Conservation (phyloP, 2,113 vertebrate species). For the Lanius collurio region DNA sequence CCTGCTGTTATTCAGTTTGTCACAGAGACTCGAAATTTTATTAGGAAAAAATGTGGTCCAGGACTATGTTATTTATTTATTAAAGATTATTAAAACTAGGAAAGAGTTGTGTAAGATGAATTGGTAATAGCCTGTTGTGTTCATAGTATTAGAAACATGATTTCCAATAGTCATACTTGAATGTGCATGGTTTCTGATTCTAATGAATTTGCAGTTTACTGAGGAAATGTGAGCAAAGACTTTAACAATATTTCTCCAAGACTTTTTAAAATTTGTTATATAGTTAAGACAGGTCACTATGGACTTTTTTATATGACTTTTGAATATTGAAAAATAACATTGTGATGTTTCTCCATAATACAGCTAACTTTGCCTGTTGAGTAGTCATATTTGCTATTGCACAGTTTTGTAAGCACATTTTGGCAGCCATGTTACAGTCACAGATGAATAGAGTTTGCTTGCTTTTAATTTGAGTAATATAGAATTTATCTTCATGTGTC, state of each 20-base stretch:
- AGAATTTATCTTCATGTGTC: neutral
- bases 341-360: neutral
- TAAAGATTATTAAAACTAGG: neutral
- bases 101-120: neutral
- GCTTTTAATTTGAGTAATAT: neutral
- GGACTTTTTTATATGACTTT: fast-evolving
- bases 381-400: neutral
- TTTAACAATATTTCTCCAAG: neutral
- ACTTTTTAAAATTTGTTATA: neutral
- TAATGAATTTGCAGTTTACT: neutral
- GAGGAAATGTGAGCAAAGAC: neutral
- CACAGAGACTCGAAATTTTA: neutral
- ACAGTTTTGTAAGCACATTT: neutral
- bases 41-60: neutral
- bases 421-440: neutral
- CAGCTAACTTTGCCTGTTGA: neutral
- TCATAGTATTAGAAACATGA: neutral
- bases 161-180: neutral
- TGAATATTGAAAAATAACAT: neutral
- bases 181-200: neutral
- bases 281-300: neutral
- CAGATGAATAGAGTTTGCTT: neutral
- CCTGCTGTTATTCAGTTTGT: neutral
- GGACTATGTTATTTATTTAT: neutral
- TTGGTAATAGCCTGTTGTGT: neutral